These are phyloP conservation scores for Pyrgus malvae DNA, from an alignment of 2,888 invertebrate species.

Conservation along the genomic window DNA sequence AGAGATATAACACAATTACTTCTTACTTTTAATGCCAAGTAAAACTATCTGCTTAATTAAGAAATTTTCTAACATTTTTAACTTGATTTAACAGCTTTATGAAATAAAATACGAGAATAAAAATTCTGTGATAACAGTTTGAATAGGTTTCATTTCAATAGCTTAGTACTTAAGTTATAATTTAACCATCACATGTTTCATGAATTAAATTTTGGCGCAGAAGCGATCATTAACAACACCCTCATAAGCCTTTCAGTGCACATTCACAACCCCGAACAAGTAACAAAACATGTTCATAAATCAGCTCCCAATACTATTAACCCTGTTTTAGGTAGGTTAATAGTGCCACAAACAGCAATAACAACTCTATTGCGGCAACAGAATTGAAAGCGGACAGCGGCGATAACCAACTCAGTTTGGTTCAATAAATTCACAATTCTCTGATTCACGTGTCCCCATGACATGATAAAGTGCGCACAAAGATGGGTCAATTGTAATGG, in stretches of 20 bases:
- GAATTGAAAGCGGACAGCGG: slow-evolving; percentile 26
- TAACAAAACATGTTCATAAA: slow-evolving; percentile 15
- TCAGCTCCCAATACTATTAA: slow-evolving; percentile 25
- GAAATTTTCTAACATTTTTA: no score
- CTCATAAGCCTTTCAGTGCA: neutral
- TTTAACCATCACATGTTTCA: no score
- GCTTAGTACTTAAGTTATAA: no score
- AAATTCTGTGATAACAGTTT: no score
- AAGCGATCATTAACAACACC: no score
- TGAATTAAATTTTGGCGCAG: no score
- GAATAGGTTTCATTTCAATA: no score
- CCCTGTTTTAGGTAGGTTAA: slow-evolving; percentile 25
- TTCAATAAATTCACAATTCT: slow-evolving; percentile 21
- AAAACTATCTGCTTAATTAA: no score
- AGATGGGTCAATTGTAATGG: neutral
- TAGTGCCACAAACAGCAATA: slow-evolving; percentile 27
- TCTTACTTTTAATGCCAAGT: no score
- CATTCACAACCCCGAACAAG: neutral
- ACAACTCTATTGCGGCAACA: slow-evolving; percentile 24
- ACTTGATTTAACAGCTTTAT: no score
- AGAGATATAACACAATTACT: no score
- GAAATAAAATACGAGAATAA: no score
- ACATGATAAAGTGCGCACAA: slow-evolving; percentile 16
- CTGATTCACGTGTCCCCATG: slow-evolving; percentile 19
- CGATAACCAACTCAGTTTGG: slow-evolving; percentile 13